These are phyloP conservation scores for Sula dactylatra DNA, from an alignment of 2,113 vertebrate species.

Conservation along the genomic window DNA sequence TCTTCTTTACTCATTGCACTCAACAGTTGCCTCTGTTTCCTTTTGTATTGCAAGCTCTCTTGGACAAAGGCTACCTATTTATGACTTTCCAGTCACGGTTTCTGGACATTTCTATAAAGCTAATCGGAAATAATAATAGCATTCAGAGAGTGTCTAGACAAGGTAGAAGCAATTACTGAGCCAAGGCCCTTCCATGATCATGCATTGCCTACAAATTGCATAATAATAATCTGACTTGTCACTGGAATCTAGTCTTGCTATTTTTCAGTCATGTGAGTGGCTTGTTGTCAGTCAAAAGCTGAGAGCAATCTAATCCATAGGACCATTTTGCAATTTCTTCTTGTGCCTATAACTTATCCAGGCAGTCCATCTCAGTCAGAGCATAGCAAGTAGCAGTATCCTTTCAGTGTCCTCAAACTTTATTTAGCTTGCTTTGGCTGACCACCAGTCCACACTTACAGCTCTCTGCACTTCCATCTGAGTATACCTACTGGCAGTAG, in stretches of 20 bases:
- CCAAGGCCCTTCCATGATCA: background rate
- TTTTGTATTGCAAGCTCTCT: background rate
- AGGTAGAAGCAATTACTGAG: background rate
- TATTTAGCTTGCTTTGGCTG: background rate
- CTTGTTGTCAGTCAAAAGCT: background rate
- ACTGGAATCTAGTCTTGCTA: background rate
- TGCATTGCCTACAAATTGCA: background rate
- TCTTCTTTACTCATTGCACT: background rate
- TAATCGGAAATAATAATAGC: background rate
- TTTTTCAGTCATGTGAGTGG: background rate
- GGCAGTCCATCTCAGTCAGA: background rate
- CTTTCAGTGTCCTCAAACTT: background rate
- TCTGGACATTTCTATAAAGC: background rate
- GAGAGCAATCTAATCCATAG: background rate
- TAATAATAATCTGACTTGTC: background rate
- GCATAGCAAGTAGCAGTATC: background rate
- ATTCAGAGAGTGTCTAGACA: background rate
- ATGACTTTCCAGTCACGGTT: background rate
- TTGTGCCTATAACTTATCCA: background rate
- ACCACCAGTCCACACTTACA: background rate
- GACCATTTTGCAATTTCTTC: background rate
- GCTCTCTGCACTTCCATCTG: background rate
- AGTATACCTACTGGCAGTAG: background rate
- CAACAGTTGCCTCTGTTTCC: background rate
- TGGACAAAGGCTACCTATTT: background rate